These are phyloP conservation scores for Oreotragus oreotragus DNA, from an alignment of 2,113 vertebrate genomes.

Conservation along the genomic window DNA sequence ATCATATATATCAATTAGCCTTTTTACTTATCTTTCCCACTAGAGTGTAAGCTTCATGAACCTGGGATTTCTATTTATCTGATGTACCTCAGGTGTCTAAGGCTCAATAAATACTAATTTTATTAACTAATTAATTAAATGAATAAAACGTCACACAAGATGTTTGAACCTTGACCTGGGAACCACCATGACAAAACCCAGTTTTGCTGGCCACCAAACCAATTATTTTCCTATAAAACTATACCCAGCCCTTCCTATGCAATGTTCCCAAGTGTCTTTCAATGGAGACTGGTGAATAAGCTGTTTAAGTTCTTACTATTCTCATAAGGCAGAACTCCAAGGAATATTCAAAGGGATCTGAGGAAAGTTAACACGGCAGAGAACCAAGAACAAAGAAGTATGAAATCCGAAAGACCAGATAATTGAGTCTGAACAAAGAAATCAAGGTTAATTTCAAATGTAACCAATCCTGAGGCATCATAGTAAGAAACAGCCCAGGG, in stretches of 20 bases:
- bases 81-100: background rate
- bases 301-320: background rate
- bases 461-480: background rate
- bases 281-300: background rate
- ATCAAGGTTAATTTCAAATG: background rate
- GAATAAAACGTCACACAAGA: background rate
- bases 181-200: background rate
- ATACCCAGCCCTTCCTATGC: background rate
- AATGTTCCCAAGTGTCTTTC: background rate
- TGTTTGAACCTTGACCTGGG: background rate
- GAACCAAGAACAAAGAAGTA: background rate
- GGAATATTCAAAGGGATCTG: background rate
- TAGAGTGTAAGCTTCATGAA: background rate
- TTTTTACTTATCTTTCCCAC: background rate
- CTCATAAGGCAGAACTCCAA: background rate
- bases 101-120: background rate
- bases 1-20: background rate
- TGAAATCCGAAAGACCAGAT: background rate
- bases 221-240: background rate
- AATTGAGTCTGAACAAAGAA: background rate
- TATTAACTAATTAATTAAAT: background rate
- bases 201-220: background rate
- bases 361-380: background rate
- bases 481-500: background rate
- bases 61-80: background rate